phyloP scores from a whole-genome alignment of 1,140 invertebrate genomes.

The Drosophila grimshawi region DNA sequence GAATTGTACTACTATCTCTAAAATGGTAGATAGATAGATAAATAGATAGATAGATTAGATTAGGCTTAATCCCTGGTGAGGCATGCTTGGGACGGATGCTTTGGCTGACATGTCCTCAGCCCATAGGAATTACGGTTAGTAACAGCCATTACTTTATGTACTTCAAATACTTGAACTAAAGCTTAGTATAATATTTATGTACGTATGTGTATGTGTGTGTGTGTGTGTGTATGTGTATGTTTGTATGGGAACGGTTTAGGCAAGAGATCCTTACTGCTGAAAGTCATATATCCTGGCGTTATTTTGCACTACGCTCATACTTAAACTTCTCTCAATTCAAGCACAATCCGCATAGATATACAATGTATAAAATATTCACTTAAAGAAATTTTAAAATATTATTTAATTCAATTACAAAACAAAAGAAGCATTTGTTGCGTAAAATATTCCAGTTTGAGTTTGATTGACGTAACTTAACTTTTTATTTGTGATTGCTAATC shows the following conservation, averaged over 20 bases:
- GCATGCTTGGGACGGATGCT: slow-evolving; percentile 1
- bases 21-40: neutral
- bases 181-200: slow-evolving; percentile 23
- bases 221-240: slow-evolving; percentile 4
- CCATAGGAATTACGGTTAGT: neutral
- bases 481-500: too few species aligned
- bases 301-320: too few species aligned
- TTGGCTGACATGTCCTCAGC: neutral
- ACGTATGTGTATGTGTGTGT: neutral
- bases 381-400: too few species aligned
- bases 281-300: too few species aligned
- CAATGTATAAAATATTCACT: too few species aligned
- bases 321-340: too few species aligned
- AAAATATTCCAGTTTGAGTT: too few species aligned
- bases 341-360: too few species aligned
- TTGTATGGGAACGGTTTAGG: neutral
- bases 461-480: too few species aligned
- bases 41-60: neutral
- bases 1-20: neutral
- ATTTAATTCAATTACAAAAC: too few species aligned
- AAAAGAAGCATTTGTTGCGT: too few species aligned
- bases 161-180: slow-evolving; percentile 20
- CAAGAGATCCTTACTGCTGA: neutral
- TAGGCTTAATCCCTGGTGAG: neutral
- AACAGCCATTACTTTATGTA: neutral